Evolutionary conservation across 2,888 invertebrate genomes (phyloP), one percentile per base, ranked within the genome.

Genomic region (Crepidodera aurea): DNA sequence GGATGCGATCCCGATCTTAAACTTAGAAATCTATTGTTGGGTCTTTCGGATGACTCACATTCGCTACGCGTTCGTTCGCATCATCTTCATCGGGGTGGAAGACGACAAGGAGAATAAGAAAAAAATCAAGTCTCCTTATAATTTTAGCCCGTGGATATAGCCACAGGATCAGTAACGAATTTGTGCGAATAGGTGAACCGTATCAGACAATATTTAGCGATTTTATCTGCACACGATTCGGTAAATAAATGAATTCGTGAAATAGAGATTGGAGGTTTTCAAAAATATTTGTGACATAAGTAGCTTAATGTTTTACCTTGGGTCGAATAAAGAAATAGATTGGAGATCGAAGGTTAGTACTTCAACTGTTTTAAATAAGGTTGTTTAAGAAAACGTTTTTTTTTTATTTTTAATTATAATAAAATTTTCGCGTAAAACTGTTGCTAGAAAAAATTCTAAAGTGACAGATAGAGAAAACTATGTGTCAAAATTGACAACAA

Each of bases 11-110:
- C 27, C 48, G 48, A 46, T 46, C 25, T 19, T 18, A 4, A 44
- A 22, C 12, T 13, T 44, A 48, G 27, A 16, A 48, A 27, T 48
- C 48, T 51, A 54, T 59, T 62, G 54, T 62, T 54, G 40, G 44
- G 42, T 15, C 58, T 58, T 58, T 62, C 34, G 22, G 37, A 34
- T 62, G 58, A 62, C 50, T 56, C 56, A 55, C 34, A 29, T 44
- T 29, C 46, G 56, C 13, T 32, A 55, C 44, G 44, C 55, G 29
- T 46, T 56, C 53, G 25, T 53, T 53, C 34, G 34, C 22, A 51
- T 51, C 37, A 18, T 22, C n/a, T n/a, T n/a, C 29, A 40, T 46
- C 22, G 32, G 46, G 19, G 19, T 12, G 44, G 46, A 56, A 56
- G 25, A 19, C 44, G 56, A 46, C 46, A 10, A 25, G 12, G 44